A percentile compares a stretch with the other conserved stretches of the same genome.
Evolutionary conservation across 2,113 vertebrate species (phyloP).

Genomic region (Todiramphus saurophagus): DNA sequence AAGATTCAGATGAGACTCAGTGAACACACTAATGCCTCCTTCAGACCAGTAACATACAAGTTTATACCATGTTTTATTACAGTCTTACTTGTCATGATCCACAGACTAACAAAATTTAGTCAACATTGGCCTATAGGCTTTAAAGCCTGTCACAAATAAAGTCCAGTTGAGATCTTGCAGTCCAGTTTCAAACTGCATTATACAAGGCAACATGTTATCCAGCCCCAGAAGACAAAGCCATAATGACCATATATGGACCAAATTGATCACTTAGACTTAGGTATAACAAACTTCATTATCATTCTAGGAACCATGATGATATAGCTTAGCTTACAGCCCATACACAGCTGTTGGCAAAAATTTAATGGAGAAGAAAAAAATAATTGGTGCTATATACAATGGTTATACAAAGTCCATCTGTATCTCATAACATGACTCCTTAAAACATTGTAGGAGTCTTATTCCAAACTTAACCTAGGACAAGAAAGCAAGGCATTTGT

Average conservation of each 20-base stretch:
- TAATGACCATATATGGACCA: not conserved
- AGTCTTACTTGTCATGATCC: not conserved
- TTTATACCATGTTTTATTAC: not conserved
- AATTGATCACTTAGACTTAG: not conserved
- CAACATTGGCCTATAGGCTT: not conserved
- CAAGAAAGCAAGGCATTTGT: not conserved
- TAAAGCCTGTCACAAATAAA: not conserved
- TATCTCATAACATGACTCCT: not conserved
- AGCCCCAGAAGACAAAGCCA: not conserved
- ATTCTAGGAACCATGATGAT: not conserved
- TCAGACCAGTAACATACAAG: not conserved
- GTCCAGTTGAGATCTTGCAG: not conserved
- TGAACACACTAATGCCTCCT: not conserved
- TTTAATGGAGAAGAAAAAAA: not conserved
- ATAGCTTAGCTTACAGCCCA: not conserved
- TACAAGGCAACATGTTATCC: not conserved
- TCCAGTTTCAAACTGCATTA: not conserved
- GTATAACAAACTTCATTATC: not conserved
- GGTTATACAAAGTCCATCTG: not conserved
- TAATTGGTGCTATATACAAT: not conserved
- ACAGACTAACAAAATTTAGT: not conserved
- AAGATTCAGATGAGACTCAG: not conserved
- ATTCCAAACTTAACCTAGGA: not conserved
- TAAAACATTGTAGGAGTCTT: not conserved
- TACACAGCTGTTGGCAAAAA: not conserved